Evolutionary conservation across 1,140 invertebrate species (phyloP), one percentile per base, ranked within the genome.

Genomic region (Bombus waltoni): DNA sequence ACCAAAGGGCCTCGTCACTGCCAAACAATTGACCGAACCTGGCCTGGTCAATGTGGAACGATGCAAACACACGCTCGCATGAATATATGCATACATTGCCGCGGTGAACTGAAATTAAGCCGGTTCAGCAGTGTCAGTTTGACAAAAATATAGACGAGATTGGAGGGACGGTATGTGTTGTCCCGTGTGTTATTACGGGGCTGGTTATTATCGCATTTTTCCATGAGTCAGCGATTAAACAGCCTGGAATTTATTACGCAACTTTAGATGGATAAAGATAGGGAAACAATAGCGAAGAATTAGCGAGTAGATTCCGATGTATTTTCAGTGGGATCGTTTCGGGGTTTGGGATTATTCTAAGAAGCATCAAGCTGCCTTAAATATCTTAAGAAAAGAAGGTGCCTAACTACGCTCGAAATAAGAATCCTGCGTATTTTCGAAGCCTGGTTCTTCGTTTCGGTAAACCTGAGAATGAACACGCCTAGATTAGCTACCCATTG

Each of bases 81-180:
- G 68, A 77, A 74, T 62, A 68, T 62, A 62, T 79, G 74, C 42
- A 68, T 85, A 62, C 82, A 47, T 35, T 25, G 38, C 57, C 57
- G 62, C 66, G 35, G 47, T 62, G 87, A 79, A 83, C 81, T 81
- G 70, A 89, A 86, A 89, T 89, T 89, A 89, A 89, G 70, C 40
- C 40, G 28, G 70, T 72, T 72, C 40, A 72, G 40, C 70, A 15
- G 28, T 42, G 70, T 72, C 70, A 72, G 70, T 72, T 72, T 72
- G 70, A 72, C 70, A 72, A 72, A 72, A 72, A 72, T 72, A 42
- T n/a, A n/a, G 70, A n/a, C 5, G 11, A 6, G 11, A n/a, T 13
- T 62, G 40, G 38, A 38, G 66, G 40, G 38, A 22, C 47, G 72
- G 47, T 44, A 42, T 1, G 32, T 32, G 32, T 68, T 66, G 70